Evolutionary conservation across 2,888 invertebrate species (phyloP), one percentile per base, ranked within the genome.

Genomic region (Campoplex nolae): DNA sequence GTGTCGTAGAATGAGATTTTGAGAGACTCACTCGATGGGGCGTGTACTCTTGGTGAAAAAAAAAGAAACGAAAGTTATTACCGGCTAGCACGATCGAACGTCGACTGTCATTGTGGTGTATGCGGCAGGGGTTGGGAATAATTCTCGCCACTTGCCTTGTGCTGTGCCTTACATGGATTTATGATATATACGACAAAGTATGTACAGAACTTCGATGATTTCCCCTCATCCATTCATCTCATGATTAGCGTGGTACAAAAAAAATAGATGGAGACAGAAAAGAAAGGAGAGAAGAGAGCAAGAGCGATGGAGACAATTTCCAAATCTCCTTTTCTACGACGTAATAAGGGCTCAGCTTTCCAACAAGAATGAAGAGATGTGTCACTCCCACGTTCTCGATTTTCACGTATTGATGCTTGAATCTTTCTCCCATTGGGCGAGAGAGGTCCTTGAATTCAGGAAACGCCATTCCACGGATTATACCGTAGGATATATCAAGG

Each of bases 21-120:
- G 84, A 78, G 84, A 78, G 77, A 91, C 93, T 92, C 62, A 42
- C 73, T 74, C 91, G 91, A 92, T 91, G 92, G 92, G 93, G 92
- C 92, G 93, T 83, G 70, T 91, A 91, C 90, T 92, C 88, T 90
- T 89, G 89, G 87, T 89, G 89, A 88, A 88, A 90, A 93, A 93
- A 92, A 92, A 89, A 93, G 91, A 92, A 89, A 45, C 48, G 88
- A 90, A 93, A 91, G 92, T 93, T 91, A 92, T 92, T 92, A 91
- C 87, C 75, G 71, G 82, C 71, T 70, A 54, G 71, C 81, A 67
- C 83, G 77, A 78, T 85, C 56, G 85, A 85, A 71, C 62, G 42
- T 81, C 75, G 65, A 68, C 42, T 80, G 76, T 71, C 77, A 76
- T 84, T 87, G 58, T 73, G 79, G 48, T 71, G 45, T 45, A 48